Conservation (phyloP, 2,797 vertebrate genomes). For the Phalanger gymnotis region DNA sequence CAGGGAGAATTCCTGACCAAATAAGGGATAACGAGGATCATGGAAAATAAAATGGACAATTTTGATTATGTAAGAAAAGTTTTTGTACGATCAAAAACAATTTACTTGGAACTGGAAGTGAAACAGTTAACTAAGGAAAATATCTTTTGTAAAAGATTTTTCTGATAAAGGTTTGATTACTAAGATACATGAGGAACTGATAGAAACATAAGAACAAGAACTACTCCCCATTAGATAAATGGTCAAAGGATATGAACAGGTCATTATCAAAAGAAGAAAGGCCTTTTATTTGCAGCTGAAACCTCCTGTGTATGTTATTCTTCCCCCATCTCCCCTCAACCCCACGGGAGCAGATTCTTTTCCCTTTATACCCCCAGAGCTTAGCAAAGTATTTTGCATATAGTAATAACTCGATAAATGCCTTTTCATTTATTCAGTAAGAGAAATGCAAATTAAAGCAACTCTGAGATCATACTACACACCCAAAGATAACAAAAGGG, state of each 20-base stretch:
- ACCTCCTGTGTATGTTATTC: not conserved
- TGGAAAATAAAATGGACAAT: not conserved
- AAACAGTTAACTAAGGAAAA: not conserved
- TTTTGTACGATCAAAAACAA: not conserved
- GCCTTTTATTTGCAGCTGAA: not conserved
- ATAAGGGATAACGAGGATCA: not conserved
- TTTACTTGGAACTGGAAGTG: not conserved
- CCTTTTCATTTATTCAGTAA: not conserved
- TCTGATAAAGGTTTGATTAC: not conserved
- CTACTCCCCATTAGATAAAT: not conserved
- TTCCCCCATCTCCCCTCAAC: fast-evolving
- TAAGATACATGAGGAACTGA: not conserved
- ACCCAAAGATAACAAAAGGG: not conserved
- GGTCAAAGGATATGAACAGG: not conserved
- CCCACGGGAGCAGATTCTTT: not conserved
- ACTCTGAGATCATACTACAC: not conserved
- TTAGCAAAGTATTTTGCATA: not conserved
- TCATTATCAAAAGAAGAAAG: not conserved
- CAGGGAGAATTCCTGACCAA: not conserved
- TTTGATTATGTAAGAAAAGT: not conserved
- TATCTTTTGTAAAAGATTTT: not conserved
- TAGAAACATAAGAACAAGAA: not conserved
- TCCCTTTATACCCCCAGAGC: not conserved
- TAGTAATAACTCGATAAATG: not conserved
- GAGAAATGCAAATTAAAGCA: not conserved